Conservation (phyloP, 1,140 invertebrate genomes). For the Zaprionus capensis region DNA sequence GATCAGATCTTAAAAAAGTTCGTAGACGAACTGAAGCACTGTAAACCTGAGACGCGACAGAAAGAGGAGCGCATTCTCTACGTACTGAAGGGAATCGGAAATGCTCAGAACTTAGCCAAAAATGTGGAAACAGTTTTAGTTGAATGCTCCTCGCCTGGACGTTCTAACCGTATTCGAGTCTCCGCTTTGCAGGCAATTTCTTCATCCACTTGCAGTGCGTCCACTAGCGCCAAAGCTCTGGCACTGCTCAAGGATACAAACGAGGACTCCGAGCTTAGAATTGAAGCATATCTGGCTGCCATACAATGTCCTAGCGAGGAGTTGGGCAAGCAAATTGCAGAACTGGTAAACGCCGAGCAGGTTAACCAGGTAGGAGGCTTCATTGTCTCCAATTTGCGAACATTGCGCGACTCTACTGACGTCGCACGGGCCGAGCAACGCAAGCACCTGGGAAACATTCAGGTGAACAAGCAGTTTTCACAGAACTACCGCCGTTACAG, state of each 20-base stretch:
- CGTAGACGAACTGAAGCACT: constrained; percentile 88
- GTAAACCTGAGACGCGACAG: constrained; percentile 87
- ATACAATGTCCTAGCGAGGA: constrained; percentile 90
- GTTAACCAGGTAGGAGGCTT: constrained; percentile 94
- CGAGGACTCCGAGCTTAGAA: constrained; percentile 94
- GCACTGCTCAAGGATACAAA: constrained; percentile 88
- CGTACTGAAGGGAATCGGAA: constrained; percentile 92
- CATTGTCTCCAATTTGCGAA: constrained; percentile 91
- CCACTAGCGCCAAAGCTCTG: constrained; percentile 86
- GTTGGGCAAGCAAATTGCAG: constrained; percentile 88
- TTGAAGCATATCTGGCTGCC: constrained; percentile 92
- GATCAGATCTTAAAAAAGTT: constrained; percentile 88
- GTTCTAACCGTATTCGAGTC: constrained; percentile 89
- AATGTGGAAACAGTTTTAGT: constrained; percentile 87
- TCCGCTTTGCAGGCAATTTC: constrained; percentile 92
- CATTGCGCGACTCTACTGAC: constrained; percentile 90
- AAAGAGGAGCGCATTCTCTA: constrained; percentile 90
- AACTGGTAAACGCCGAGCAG: constrained; percentile 89
- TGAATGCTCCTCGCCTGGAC: constrained; percentile 88
- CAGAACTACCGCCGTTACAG: constrained; percentile 92
- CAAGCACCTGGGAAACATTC: constrained; percentile 88
- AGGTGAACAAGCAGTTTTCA: constrained; percentile 89
- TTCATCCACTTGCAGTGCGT: constrained; percentile 87
- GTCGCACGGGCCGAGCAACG: constrained; percentile 89
- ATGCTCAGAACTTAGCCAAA: constrained; percentile 89